A percentile compares a stretch with the other conserved stretches of the same genome.
Evolutionary conservation across 2,888 invertebrate genomes (phyloP).

Genomic region (Altica lythri): DNA sequence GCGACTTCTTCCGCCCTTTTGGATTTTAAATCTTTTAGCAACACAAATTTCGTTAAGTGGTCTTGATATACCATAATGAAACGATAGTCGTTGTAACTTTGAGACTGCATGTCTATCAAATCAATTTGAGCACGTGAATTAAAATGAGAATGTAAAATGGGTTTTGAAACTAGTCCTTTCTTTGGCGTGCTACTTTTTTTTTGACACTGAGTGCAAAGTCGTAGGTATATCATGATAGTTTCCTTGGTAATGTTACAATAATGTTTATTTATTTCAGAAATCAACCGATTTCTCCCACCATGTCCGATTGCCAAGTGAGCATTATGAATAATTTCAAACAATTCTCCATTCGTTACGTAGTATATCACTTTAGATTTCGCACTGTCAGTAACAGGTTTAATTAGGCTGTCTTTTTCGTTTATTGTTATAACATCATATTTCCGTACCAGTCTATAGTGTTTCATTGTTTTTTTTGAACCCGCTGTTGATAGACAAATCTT

Average conservation of each 20-base stretch:
- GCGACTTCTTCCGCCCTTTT: no score
- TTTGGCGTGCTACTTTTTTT: slow-evolving; percentile 1
- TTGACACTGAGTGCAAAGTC: slow-evolving; percentile 13
- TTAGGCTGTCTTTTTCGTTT: background rate
- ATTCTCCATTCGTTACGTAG: background rate
- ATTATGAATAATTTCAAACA: slow-evolving; percentile 21
- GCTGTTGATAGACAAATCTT: background rate
- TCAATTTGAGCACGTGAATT: slow-evolving; percentile 13
- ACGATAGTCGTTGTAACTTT: no score
- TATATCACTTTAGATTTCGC: background rate
- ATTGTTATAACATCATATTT: background rate
- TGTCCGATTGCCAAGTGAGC: slow-evolving; percentile 34
- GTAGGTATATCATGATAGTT: slow-evolving; percentile 17
- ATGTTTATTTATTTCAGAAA: slow-evolving; percentile 25
- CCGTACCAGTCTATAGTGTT: background rate
- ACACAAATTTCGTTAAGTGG: no score
- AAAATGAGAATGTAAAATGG: slow-evolving; percentile 6
- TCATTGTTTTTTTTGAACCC: background rate
- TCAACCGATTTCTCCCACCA: slow-evolving; percentile 34
- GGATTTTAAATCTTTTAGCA: no score
- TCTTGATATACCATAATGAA: no score
- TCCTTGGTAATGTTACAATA: slow-evolving; percentile 23
- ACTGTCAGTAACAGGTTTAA: background rate
- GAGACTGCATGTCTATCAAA: slow-evolving; percentile 29
- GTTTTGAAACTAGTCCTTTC: slow-evolving; percentile 18